Percentiles rank a stretch among this genome's conserved stretches.
Evolutionary conservation across 2,888 invertebrate species (phyloP).

Genomic region (Ditula angustiorana): DNA sequence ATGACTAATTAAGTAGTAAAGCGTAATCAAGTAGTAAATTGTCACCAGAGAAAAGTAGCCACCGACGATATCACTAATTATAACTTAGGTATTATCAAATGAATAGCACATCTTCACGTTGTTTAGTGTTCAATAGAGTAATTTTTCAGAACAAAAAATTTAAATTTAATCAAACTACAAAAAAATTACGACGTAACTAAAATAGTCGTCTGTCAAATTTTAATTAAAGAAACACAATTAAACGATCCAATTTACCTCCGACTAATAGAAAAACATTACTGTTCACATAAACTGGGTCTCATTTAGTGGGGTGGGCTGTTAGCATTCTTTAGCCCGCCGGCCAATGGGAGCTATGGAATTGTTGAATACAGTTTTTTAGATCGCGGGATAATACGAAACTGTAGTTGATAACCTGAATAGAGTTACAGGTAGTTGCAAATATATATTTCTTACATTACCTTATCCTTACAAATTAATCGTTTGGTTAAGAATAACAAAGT

Average conservation of each 20-base stretch:
- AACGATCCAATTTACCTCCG: conserved; percentile 31
- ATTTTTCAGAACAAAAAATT: not conserved
- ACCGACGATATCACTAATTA: too few relatives aligned
- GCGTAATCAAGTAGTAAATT: too few relatives aligned
- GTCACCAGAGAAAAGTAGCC: too few relatives aligned
- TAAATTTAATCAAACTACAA: not conserved
- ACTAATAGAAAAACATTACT: conserved; percentile 29
- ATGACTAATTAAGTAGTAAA: too few relatives aligned
- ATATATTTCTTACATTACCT: too few relatives aligned
- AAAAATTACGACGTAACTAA: not conserved
- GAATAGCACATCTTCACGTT: too few relatives aligned
- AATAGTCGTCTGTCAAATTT: conserved; percentile 21
- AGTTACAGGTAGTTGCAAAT: too few relatives aligned
- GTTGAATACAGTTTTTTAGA: conserved; percentile 9
- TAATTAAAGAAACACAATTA: conserved; percentile 26
- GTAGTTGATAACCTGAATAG: not conserved
- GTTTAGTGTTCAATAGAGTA: not conserved
- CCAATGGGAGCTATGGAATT: conserved; percentile 16
- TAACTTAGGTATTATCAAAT: too few relatives aligned
- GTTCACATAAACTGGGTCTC: conserved; percentile 19
- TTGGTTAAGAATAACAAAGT: too few relatives aligned
- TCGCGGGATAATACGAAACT: not conserved
- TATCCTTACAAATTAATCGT: too few relatives aligned
- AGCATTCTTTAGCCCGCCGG: conserved; percentile 11
- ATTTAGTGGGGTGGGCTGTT: conserved; percentile 19